Evolutionary conservation across 2,888 invertebrate genomes (phyloP), one percentile per base, ranked within the genome.

Genomic region (Theretra japonica): DNA sequence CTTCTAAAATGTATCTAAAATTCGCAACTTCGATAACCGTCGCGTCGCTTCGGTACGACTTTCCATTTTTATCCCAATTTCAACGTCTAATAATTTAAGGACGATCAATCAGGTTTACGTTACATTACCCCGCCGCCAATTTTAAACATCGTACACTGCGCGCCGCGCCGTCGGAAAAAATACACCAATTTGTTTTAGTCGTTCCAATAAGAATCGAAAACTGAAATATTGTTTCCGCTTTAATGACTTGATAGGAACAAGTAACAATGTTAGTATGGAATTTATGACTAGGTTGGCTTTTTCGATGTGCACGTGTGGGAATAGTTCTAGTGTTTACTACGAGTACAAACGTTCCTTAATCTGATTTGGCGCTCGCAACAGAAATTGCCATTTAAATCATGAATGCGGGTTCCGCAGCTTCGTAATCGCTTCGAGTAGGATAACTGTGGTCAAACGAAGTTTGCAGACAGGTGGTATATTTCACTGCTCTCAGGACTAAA

Each of bases 61-160:
- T 65, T 65, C 65, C 41, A 65, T 73, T 76, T 77, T 76, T 77
- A 76, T 76, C 75, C 75, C 75, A 78, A 81, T 79, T 78, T 75
- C 74, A 65, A 62, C 76, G 79, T 79, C 79, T 76, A 76, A 77
- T 79, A 80, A 80, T 79, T 77, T 80, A 74, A 75, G 74, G 71
- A 73, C 77, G 81, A 81, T 79, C 78, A 78, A 74, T 78, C 79
- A 76, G 78, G 77, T 80, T 80, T 77, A 80, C 82, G 79, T 76
- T 75, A 76, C 79, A 80, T 83, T 80, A 81, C 75, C 73, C 72
- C 68, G 41, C 65, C 41, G 65, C 65, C 65, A 65, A 65, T 65
- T 65, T 65, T 41, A 41, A 65, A 65, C 65, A 65, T 65, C 23
- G 65, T 48, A 65, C 65, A 48, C 69, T 70, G 48, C 25, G 59